These are phyloP conservation scores for Halisarca cf. caerulea DNA, from an alignment of 37 sponge, comb jelly and placozoan genomes.

Conservation along the genomic window DNA sequence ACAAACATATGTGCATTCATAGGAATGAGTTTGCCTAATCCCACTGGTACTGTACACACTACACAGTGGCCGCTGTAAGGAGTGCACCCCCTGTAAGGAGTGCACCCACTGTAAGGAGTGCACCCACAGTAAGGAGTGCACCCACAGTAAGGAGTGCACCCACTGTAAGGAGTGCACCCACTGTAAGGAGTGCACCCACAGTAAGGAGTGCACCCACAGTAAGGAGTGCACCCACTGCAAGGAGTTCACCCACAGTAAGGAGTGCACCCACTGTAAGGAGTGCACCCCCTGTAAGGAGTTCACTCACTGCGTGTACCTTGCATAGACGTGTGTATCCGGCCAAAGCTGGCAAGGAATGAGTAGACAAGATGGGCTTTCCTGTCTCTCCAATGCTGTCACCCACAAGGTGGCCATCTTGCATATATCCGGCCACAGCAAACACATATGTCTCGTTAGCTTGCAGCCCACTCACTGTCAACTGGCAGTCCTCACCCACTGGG, in stretches of 20 bases:
- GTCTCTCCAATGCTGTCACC: slow-evolving; percentile 76
- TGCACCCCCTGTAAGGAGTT: background rate
- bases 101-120: too few relatives aligned
- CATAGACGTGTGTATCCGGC: slow-evolving; percentile 60
- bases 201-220: too few relatives aligned
- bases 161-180: too few relatives aligned
- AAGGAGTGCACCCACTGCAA: background rate
- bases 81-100: too few relatives aligned
- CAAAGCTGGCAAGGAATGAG: slow-evolving; percentile 48
- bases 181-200: too few relatives aligned
- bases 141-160: too few relatives aligned
- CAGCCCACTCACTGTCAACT: slow-evolving; percentile 58
- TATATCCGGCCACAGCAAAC: slow-evolving; percentile 88
- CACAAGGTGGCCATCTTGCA: slow-evolving; percentile 73
- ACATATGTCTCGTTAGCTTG: slow-evolving; percentile 71
- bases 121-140: too few relatives aligned
- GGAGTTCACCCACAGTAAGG: background rate
- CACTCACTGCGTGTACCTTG: slow-evolving; percentile 49
- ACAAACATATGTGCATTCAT: too few relatives aligned
- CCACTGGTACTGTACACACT: too few relatives aligned
- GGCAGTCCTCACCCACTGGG: slow-evolving; percentile 44
- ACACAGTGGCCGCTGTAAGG: too few relatives aligned
- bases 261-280: background rate
- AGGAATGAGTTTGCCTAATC: too few relatives aligned
- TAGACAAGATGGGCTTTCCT: slow-evolving; percentile 65